Conservation (phyloP, 1,140 invertebrate species). For the Matsumurasca onukii region DNA sequence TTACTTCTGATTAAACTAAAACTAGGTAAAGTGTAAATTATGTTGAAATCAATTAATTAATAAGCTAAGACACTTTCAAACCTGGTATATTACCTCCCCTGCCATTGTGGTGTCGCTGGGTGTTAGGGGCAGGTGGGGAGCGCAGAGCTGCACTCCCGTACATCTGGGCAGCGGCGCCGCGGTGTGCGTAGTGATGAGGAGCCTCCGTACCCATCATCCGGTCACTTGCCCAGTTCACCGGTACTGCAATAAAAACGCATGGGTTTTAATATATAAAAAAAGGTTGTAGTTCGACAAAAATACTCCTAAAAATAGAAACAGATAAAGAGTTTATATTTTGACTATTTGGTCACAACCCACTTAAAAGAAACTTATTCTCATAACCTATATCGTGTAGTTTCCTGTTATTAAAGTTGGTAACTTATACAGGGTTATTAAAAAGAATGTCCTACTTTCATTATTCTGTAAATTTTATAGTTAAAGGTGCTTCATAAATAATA, state of each 20-base stretch:
- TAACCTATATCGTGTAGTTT: too few relatives aligned
- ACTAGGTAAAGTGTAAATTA: not conserved
- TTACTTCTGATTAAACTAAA: not conserved
- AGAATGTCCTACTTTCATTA: too few relatives aligned
- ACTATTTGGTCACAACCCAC: not conserved
- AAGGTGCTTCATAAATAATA: too few relatives aligned
- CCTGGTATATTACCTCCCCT: not conserved
- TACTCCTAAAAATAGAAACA: not conserved
- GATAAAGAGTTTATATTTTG: not conserved
- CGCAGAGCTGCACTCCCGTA: constrained; percentile 57
- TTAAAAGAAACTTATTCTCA: not conserved
- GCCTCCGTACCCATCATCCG: not conserved
- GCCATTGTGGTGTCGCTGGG: constrained; percentile 31
- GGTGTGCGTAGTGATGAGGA: not conserved
- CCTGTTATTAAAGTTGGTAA: too few relatives aligned
- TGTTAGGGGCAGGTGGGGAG: constrained; percentile 44
- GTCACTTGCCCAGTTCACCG: not conserved
- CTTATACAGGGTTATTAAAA: too few relatives aligned
- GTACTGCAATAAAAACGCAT: not conserved
- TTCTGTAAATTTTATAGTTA: too few relatives aligned
- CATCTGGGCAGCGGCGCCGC: constrained; percentile 58
- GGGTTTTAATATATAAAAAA: not conserved
- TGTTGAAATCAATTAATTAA: not conserved
- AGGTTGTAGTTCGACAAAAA: too few relatives aligned
- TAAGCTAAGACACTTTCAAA: not conserved